Evolutionary conservation across 2,113 vertebrate genomes (phyloP), one percentile per base, ranked within the genome.

Genomic region (Pelecanus crispus): DNA sequence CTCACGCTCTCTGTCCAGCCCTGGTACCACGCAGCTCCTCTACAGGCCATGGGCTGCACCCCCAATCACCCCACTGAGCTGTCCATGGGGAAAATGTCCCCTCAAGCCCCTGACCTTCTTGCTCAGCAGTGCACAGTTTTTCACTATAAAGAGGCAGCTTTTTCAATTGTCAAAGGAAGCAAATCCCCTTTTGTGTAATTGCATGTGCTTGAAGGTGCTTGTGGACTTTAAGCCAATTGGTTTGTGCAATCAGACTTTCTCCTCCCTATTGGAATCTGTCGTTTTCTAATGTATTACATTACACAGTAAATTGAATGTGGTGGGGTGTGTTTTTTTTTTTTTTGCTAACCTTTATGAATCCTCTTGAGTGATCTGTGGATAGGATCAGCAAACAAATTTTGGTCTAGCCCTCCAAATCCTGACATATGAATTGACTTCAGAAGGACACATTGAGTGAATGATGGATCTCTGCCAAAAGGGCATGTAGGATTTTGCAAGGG

Each of bases 321-420:
- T 59, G 70, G 4, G 34, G 13, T 22, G 3, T 20, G 22, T 86
- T 28, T 52, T 42, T 28, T 31, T 52, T 62, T 74, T 63, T 75
- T 70, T 53, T 47, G 5, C 55, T 92, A 91, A 91, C 83, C 50
- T 91, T 95, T 93, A 91, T 58, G 95, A 96, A 93, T 96, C 66
- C 90, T 92, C 79, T 84, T 87, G 92, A 96, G 90, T 82, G 93
- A 96, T 96, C 93, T 90, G 95, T 90, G 84, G 87, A 97, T 94
- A 90, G 94, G 90, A 96, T 96, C 96, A 81, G 96, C 92, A 96
- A 97, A 96, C 93, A 96, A 95, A 95, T 96, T 94, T 94, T 88
- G 62, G 67, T 95, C 75, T 78, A 70, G 89, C 88, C 88, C 75
- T 95, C 92, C 87, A 82, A 91, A 96, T 80, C 90, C 90, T 93